Evolutionary conservation across 2,888 invertebrate genomes (phyloP), one percentile per base, ranked within the genome.

Genomic region (Habroteleia sp.): DNA sequence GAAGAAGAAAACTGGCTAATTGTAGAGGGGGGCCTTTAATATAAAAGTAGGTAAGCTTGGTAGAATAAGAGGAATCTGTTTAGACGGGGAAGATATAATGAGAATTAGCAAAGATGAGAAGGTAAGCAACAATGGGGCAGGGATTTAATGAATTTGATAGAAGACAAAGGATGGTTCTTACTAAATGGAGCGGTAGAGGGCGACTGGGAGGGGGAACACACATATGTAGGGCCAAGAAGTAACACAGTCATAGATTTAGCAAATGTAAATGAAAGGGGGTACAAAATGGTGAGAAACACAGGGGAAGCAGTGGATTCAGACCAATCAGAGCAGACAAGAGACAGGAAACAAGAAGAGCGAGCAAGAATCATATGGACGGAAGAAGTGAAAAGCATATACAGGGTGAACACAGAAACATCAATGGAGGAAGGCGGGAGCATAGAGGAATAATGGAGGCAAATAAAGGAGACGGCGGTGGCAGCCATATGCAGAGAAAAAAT

Each of bases 251-350:
- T 48, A 1, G 33, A 48, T 5, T 48, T 33, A 33, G 13, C 33
- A 10, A 33, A 20, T 10, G 25, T n/a, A 11, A 48, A 33, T 11
- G 33, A 31, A 13, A 48, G 7, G 1, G 3, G 14, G 0, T 44
- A 44, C 11, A 5, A 8, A 3, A n/a, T 14, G 0, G 14, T 27
- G n/a, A n/a, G n/a, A n/a, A n/a, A n/a, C n/a, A n/a, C n/a, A n/a
- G n/a, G n/a, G n/a, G n/a, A 27, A 16, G 14, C 14, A 27, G 27
- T 27, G n/a, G 75, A 77, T 10, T 73, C 69, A 11, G 75, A 77
- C 27, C 73, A 75, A 6, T 0, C 1, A 25, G 17, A 46, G n/a
- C n/a, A 25, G 8, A 5, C 20, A 50, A n/a, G 3, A 3, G 13
- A 10, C 6, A 10, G 6, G 6, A 16, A 31, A n/a, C 16, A 39